Evolutionary conservation across 2,888 invertebrate genomes (phyloP).

Genomic region (Hypercompe scribonia): DNA sequence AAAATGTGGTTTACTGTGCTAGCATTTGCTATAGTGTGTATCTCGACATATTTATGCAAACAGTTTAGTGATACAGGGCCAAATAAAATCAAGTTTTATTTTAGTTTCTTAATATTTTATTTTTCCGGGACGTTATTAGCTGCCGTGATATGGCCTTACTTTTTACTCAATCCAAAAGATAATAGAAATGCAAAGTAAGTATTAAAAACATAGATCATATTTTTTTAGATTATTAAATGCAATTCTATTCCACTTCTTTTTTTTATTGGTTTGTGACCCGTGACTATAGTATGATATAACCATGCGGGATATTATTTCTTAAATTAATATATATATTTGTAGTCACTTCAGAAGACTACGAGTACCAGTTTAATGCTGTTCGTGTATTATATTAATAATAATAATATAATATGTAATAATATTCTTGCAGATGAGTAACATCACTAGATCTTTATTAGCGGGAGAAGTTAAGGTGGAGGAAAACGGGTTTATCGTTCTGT

Average conservation of each 20-base stretch:
- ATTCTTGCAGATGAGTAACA: neutral
- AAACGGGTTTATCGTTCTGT: neutral
- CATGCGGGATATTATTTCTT: neutral
- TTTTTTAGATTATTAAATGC: neutral
- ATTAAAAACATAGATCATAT: neutral
- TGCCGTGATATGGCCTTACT: constrained; percentile 67
- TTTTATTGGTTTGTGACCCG: neutral
- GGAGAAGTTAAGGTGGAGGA: neutral
- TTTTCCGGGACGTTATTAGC: constrained; percentile 54
- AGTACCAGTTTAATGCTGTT: neutral
- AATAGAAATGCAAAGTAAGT: constrained; percentile 80
- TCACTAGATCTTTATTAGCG: neutral
- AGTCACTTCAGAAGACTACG: neutral
- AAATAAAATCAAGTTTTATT: constrained; percentile 66
- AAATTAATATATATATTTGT: neutral
- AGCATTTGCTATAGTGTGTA: constrained; percentile 55
- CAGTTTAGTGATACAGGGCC: constrained; percentile 64
- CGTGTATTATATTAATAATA: too few relatives aligned
- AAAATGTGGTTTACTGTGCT: constrained; percentile 69
- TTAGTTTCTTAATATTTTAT: constrained; percentile 65
- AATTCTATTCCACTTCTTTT: neutral
- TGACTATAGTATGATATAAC: neutral
- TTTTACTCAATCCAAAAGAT: constrained; percentile 67
- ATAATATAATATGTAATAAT: too few relatives aligned
- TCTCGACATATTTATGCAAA: constrained; percentile 61